Base-by-base conservation (phyloP, 2,797 vertebrate species). In the Setipinna tenuifilis region DNA sequence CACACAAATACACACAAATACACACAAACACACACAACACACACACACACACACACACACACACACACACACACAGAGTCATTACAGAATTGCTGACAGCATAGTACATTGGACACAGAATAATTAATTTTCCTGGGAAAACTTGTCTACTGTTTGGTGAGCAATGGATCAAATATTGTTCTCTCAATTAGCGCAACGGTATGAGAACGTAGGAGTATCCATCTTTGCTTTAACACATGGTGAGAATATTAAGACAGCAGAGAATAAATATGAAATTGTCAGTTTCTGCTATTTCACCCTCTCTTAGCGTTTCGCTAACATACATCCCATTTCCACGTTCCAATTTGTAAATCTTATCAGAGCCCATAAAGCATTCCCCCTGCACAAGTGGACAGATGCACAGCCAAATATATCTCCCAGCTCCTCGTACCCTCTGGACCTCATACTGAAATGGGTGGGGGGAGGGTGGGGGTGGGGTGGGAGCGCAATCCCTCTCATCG, bases 391-490 rank as follows among this genome's bases (percentile, higher is more conserved):
- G 41, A n/a, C 58, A 62, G 81, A 84, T 81, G 54, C 9, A 41
- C 35, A 80, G 54, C 50, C 35, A 81, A 81, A 81, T 44, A 21
- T 81, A 17, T 44, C 28, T 82, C 83, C 54, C 12, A 54, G 82
- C 25, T 2, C 71, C 6, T 21, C 31, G 16, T 78, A 44, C 17
- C 19, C 71, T 25, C 17, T 44, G 46, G 78, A 84, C 83, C 85
- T 68, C 46, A 2, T 48, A 58, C 41, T 89, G 87, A 90, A 88
- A 86, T 83, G 68, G n/a, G n/a, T n/a, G n/a, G 87, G 80, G 48
- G 78, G 41, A 10, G 68, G 46, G 10, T 48, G 46, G 87, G 80
- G 48, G 14, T 3, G 9, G 80, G 41, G 41, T 57, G 65, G 84
- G 46, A 68, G 46, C 57, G 85, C 71, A 85, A 82, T 89, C 88